Conservation (phyloP, 2,113 vertebrate species). For the Prionailurus bengalensis region DNA sequence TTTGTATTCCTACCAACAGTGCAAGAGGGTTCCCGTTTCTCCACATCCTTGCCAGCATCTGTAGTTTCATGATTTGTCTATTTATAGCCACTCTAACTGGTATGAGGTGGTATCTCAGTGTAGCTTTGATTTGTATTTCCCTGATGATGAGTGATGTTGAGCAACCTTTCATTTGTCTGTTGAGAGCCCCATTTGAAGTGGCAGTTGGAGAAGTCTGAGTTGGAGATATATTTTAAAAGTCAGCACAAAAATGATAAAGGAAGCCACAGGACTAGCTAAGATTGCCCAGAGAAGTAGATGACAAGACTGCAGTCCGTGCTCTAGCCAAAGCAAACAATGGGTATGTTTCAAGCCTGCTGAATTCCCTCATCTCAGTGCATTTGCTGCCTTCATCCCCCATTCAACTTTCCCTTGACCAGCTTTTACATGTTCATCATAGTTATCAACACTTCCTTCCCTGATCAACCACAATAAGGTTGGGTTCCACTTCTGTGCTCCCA, state of each 20-base stretch:
- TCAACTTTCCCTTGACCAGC: too few species aligned
- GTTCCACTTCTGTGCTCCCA: neutral
- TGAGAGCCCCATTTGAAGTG: neutral
- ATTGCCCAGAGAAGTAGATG: neutral
- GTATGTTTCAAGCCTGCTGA: neutral
- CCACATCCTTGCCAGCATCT: too few species aligned
- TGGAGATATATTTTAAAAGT: neutral
- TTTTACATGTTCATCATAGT: neutral
- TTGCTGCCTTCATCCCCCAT: neutral
- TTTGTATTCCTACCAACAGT: too few species aligned
- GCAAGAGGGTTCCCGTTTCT: too few species aligned
- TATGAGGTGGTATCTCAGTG: too few species aligned
- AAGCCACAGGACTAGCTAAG: neutral
- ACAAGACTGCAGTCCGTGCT: neutral
- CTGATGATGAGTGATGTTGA: too few species aligned
- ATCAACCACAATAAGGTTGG: neutral
- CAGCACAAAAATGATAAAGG: neutral
- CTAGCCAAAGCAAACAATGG: too few species aligned
- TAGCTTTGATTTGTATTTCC: too few species aligned
- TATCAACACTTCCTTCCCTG: neutral
- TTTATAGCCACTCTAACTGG: too few species aligned
- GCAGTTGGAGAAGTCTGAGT: neutral
- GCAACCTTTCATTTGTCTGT: too few species aligned
- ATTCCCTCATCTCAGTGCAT: neutral
- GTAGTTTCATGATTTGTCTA: too few species aligned